Conservation (phyloP, 2,888 invertebrate genomes). For the Stenodema calcarata region DNA sequence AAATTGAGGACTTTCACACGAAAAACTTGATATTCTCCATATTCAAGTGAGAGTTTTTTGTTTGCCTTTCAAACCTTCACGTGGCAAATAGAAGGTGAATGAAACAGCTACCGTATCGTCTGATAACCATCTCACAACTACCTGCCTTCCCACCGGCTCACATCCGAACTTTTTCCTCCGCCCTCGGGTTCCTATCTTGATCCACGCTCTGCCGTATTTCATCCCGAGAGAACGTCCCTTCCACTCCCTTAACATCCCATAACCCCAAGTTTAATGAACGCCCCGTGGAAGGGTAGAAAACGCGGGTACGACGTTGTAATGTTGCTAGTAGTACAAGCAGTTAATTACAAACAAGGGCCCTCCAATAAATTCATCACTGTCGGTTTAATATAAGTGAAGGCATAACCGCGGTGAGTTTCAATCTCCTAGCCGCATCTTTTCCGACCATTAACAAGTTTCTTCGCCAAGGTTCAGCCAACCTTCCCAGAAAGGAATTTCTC, state of each 20-base stretch:
- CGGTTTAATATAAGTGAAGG: conserved; percentile 30
- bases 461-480: background rate
- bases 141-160: background rate
- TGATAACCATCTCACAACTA: conserved; percentile 22
- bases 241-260: background rate
- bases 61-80: background rate
- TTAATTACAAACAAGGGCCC: conserved; percentile 25
- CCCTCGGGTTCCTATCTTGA: conserved; percentile 9
- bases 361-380: conserved; percentile 31
- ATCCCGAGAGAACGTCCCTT: background rate
- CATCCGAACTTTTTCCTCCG: background rate
- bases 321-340: conserved; percentile 24
- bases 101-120: conserved; percentile 15
- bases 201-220: conserved; percentile 22
- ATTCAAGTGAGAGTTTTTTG: no score
- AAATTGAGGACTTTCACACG: no score
- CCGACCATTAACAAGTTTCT: conserved; percentile 27
- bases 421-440: conserved; percentile 1
- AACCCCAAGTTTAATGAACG: conserved; percentile 3
- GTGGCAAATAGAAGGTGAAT: background rate
- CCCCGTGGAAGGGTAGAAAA: background rate
- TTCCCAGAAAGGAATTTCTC: conserved; percentile 2
- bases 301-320: conserved; percentile 6
- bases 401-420: conserved; percentile 14
- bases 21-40: no score